Base-by-base conservation (phyloP, 2,113 vertebrate genomes). In the Salvelinus fontinalis region DNA sequence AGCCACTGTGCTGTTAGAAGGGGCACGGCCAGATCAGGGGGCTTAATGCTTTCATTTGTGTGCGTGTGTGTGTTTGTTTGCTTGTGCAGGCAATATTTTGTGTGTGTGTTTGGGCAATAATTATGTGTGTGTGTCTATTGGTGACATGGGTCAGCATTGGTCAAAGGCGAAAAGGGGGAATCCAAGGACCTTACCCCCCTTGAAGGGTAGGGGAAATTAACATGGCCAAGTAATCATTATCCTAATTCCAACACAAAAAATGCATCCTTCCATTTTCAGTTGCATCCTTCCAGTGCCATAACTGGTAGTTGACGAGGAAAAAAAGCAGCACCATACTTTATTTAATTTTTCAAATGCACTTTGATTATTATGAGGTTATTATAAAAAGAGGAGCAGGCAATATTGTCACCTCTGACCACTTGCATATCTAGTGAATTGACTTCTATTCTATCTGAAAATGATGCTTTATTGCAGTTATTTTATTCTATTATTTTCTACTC, bases 1-100 rank as follows among this genome's bases (percentile, higher is more conserved):
- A 86, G 89, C 86, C 93, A 92, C 86, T 89, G 77, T 74, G 90
- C 39, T 44, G 39, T 44, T 11, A 44, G 90, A 90, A 92, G 80
- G 86, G 83, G 84, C 87, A 89, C 89, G 75, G 75, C 77, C 20
- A 75, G 83, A 69, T 87, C 90, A 80, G 81, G 81, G 72, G 83
- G 72, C 86, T 89, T 80, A 84, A 90, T 11, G 9, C 39, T 12
- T 80, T 83, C 87, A 70, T 59, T 24, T 73, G 14, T 39, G 73
- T 75, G 22, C 0, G 74, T 74, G 77, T 79, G 72, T 85, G 86
- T 84, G 84, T 39, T 9, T 39, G 39, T 39, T 39, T 72, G 74
- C 31, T 34, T 77, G 71, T 85, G 85, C 31, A 34, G 31, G 31
- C 31, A 31, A 31, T 31, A 34, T 6, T 34, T 34, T 84, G 83